phyloP scores from a whole-genome alignment of 2,888 invertebrate genomes.

The Barypeithes pellucidus region DNA sequence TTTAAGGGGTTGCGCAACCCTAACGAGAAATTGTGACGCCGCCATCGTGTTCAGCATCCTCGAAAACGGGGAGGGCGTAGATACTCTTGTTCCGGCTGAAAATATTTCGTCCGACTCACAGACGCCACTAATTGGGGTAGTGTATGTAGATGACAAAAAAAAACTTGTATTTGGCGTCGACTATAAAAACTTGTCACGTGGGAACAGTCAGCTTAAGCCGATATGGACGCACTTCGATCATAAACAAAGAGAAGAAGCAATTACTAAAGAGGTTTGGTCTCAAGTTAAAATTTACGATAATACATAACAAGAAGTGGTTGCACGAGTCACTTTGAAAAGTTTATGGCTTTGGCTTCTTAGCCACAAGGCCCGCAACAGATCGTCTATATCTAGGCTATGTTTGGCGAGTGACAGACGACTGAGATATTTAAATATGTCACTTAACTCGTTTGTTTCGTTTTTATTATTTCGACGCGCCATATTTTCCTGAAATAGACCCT shows the following conservation, averaged over 20 bases:
- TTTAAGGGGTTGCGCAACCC: too few species aligned
- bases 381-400: conserved; percentile 24
- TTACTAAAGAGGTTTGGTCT: conserved; percentile 37
- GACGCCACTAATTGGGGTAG: too few species aligned
- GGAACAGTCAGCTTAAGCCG: not conserved
- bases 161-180: too few species aligned
- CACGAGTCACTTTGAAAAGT: conserved; percentile 42
- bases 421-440: conserved; percentile 16
- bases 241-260: conserved; percentile 45
- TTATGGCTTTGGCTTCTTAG: conserved; percentile 39
- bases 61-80: too few species aligned
- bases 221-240: conserved; percentile 7
- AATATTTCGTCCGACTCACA: too few species aligned
- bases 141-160: too few species aligned
- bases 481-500: too few species aligned
- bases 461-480: not conserved
- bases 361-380: conserved; percentile 27
- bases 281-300: conserved; percentile 44
- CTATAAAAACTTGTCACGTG: not conserved
- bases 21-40: too few species aligned
- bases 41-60: too few species aligned
- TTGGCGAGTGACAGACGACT: conserved; percentile 43
- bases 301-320: conserved; percentile 49
- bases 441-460: not conserved
- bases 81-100: too few species aligned